Percentiles rank a stretch among this genome's conserved stretches.
These are phyloP conservation scores for Nicator chloris DNA, from an alignment of 2,113 vertebrate species.

Conservation along the genomic window DNA sequence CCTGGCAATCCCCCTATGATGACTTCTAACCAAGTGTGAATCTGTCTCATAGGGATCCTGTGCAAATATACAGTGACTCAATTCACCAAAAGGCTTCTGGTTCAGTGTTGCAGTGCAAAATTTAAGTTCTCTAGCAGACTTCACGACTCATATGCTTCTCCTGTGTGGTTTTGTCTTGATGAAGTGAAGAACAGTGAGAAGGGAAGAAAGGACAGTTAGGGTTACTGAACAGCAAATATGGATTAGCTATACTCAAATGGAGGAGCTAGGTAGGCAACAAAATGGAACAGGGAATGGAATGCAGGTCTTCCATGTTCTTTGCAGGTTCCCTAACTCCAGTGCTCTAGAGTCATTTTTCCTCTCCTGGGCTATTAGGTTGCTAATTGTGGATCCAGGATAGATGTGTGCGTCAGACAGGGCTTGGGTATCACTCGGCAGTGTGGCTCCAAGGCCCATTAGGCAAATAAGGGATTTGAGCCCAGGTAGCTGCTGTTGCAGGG, in stretches of 20 bases:
- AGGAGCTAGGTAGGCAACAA: background rate
- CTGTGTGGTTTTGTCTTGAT: background rate
- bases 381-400: background rate
- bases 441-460: background rate
- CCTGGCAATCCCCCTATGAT: background rate
- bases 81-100: background rate
- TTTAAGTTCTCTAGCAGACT: background rate
- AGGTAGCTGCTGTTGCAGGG: background rate
- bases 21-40: background rate
- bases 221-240: background rate
- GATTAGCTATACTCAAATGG: background rate
- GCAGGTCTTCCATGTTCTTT: background rate
- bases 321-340: background rate
- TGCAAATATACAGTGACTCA: background rate
- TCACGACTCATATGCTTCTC: background rate
- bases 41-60: background rate
- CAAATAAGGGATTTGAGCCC: background rate
- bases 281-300: background rate
- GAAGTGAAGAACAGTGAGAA: background rate
- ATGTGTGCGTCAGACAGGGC: no score
- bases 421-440: background rate
- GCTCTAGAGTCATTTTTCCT: background rate
- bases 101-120: background rate
- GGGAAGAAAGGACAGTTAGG: background rate
- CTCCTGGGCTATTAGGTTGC: background rate